These are phyloP conservation scores for Athalia circularis DNA, from an alignment of 2,888 invertebrate species.

Conservation along the genomic window DNA sequence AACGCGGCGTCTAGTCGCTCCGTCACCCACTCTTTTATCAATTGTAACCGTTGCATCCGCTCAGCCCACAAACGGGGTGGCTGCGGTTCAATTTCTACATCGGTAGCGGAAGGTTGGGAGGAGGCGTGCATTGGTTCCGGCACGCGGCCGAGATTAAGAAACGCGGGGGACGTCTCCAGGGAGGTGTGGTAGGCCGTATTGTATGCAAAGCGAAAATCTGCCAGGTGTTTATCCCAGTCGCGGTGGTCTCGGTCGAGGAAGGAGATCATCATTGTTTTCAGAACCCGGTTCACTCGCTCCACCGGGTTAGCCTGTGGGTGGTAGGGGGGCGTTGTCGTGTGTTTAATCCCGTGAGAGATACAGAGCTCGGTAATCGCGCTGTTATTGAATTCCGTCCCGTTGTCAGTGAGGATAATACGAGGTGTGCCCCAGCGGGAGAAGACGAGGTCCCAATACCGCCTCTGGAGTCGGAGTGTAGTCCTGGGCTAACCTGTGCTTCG, in stretches of 20 bases:
- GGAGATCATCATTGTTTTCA: slow-evolving; percentile 50
- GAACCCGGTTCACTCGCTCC: slow-evolving; percentile 51
- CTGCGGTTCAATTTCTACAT: not conserved
- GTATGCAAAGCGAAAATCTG: slow-evolving; percentile 50
- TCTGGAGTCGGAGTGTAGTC: too few relatives aligned
- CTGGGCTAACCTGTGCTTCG: too few relatives aligned
- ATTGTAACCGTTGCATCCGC: not conserved
- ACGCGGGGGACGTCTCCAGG: slow-evolving; percentile 48
- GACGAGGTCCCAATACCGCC: too few relatives aligned
- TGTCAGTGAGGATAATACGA: too few relatives aligned
- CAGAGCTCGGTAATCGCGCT: too few relatives aligned
- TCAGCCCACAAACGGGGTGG: not conserved
- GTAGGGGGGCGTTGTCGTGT: too few relatives aligned
- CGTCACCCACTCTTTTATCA: not conserved
- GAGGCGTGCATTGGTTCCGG: too few relatives aligned
- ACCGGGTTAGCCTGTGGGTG: too few relatives aligned
- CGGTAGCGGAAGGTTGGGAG: not conserved
- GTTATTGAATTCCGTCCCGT: too few relatives aligned
- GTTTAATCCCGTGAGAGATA: too few relatives aligned
- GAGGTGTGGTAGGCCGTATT: slow-evolving; percentile 51
- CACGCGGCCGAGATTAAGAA: too few relatives aligned
- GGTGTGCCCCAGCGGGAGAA: too few relatives aligned
- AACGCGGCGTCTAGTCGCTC: not conserved
- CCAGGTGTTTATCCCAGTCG: slow-evolving; percentile 49
- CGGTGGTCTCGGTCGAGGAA: slow-evolving; percentile 50